Percentiles rank a stretch among this genome's conserved stretches.
Conservation (phyloP, 2,797 vertebrate species). For the Spinibarbus caldwelli region DNA sequence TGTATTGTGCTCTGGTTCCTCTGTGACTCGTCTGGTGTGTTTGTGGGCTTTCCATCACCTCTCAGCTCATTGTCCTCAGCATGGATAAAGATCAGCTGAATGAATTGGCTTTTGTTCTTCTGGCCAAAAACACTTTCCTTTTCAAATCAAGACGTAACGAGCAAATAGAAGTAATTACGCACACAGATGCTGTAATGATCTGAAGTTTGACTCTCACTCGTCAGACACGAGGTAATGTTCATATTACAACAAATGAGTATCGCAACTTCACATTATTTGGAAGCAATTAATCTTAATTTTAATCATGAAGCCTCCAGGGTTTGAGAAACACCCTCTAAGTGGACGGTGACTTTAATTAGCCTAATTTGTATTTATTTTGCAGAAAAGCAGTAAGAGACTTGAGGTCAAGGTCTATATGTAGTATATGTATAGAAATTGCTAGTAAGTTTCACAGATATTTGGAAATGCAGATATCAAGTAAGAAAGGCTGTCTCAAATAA, state of each 20-base stretch:
- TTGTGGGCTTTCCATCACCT: neutral
- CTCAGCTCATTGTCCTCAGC: constrained; percentile 29
- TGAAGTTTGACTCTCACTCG: neutral
- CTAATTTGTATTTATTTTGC: neutral
- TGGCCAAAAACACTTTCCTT: constrained; percentile 3
- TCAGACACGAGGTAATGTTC: neutral
- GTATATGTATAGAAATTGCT: neutral
- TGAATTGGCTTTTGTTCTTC: constrained; percentile 34
- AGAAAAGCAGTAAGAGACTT: neutral
- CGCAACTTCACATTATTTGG: neutral
- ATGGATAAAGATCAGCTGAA: constrained; percentile 39
- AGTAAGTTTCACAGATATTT: neutral
- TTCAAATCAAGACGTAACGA: constrained; percentile 1
- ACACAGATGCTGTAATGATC: neutral
- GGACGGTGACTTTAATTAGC: neutral
- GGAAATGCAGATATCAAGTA: neutral
- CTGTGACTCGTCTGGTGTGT: neutral
- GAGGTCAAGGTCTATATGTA: neutral
- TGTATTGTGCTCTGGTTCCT: constrained; percentile 36
- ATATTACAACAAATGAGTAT: neutral
- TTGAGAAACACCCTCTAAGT: neutral
- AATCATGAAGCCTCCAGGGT: neutral
- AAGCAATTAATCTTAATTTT: neutral
- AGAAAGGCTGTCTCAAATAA: neutral
- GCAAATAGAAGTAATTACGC: neutral